Evolutionary conservation across 2,113 vertebrate species (phyloP), one percentile per base, ranked within the genome.

Genomic region (Spheniscus mendiculus): DNA sequence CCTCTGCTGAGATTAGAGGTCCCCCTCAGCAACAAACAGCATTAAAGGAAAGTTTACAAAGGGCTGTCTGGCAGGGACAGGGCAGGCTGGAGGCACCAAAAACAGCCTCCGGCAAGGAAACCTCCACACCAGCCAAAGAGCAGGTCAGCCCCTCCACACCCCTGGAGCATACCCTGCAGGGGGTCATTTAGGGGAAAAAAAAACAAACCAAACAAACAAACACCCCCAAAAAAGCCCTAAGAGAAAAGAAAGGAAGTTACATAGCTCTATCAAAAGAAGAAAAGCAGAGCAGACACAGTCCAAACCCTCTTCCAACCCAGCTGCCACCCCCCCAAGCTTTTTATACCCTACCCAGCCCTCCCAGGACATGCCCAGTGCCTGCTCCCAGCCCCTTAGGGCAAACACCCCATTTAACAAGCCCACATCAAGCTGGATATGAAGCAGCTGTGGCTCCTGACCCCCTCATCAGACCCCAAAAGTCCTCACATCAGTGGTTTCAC

Each of bases 221-320:
- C 19, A 19, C n/a, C n/a, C n/a, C n/a, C n/a, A n/a, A n/a, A 49
- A 32, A 55, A 55, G 1, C 15, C 17, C 16, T 18, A 23, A 44
- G 4, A 26, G 15, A n/a, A 86, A 83, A 42, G 5, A 47, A 70
- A 74, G 10, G 7, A 32, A 7, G 1, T 30, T 30, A 23, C 6
- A 58, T 5, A 70, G 7, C 3, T 18, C 12, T 6, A 3, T 1
- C 2, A 45, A 47, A 2, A 11, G 2, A 1, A 25, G 3, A 3
- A 63, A 69, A 80, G 3, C 5, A 82, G 1, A 72, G 1, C 23
- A 63, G 1, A 1, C 16, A 53, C 13, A 67, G 0, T n/a, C 5
- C 52, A 50, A 53, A 23, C 3, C 7, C 6, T 8, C 2, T 16
- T 6, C 10, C 30, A 67, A 15, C 10, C 1, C 25, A 76, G 2